Evolutionary conservation across 2,797 vertebrate species (phyloP), one percentile per base, ranked within the genome.

Genomic region (Acanthurus tractus): DNA sequence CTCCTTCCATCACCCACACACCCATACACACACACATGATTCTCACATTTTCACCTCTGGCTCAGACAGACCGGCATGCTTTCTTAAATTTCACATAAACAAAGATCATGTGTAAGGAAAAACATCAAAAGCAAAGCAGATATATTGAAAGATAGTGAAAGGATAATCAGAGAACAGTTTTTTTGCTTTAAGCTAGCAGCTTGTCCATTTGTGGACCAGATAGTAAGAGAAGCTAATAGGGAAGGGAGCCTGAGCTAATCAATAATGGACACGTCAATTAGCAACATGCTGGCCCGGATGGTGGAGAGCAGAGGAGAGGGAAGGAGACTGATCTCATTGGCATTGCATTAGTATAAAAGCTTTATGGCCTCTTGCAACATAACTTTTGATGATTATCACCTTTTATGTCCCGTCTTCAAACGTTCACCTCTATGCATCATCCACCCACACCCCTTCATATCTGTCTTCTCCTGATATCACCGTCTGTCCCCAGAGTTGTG

Each of bases 231-330:
- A 55, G 74, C 57, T 87, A 76, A 91, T 45, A 79, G 82, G 62
- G 76, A 61, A 53, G 77, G 40, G 70, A 80, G 71, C 46, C 70
- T 6, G 63, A 68, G 69, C 45, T 64, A 57, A 86, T 91, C 86
- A 78, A 86, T 91, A 82, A 87, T 80, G 46, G 66, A 86, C 78
- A 13, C 9, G 11, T 79, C 79, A 80, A 73, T 89, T 84, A 83
- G 65, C 56, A 58, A 64, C 62, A 48, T 69, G 40, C 63, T 76
- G 78, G 67, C 42, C 61, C 77, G 42, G 18, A 70, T 64, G 18
- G n/a, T 11, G 42, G 1, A 8, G 53, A 67, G 53, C 25, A 71
- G 36, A 55, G 40, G 1, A 8, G 54, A 46, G 45, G 17, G 45
- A 29, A 56, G 14, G 52, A 0, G 8, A 55, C 11, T 48, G 13